A percentile compares a stretch with the other conserved stretches of the same genome.
Evolutionary conservation across 2,113 vertebrate genomes (phyloP).

Genomic region (Megaceryle torquata): DNA sequence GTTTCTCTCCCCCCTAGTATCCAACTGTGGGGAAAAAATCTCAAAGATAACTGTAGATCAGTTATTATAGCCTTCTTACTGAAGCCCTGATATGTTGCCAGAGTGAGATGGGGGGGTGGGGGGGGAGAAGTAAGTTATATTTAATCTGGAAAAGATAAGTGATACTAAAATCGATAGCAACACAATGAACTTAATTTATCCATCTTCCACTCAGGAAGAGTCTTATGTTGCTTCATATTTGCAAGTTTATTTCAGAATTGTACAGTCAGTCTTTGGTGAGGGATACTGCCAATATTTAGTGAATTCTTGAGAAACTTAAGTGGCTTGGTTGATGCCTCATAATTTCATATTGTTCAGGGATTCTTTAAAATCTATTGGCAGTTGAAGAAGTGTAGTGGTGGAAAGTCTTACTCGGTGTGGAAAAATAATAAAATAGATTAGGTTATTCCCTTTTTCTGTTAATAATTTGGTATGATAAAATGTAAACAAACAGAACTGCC

Average conservation of each 20-base stretch:
- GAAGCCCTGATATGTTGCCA: neutral
- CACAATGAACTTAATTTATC: neutral
- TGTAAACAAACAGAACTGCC: neutral
- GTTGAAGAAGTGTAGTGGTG: neutral
- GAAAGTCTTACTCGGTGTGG: neutral
- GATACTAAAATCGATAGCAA: neutral
- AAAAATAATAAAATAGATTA: neutral
- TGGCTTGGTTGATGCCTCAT: neutral
- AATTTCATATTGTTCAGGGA: neutral
- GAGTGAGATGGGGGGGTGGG: neutral
- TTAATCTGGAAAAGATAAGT: neutral
- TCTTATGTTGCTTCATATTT: rapidly evolving
- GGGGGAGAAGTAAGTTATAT: neutral
- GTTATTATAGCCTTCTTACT: rapidly evolving
- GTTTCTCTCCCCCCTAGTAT: neutral
- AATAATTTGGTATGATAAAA: neutral
- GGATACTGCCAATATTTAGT: neutral
- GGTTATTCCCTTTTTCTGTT: neutral
- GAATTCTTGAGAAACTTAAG: neutral
- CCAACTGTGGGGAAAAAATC: neutral
- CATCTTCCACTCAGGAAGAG: neutral
- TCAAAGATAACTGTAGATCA: neutral
- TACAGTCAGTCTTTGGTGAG: neutral
- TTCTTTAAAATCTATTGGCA: neutral
- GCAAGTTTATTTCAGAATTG: neutral